Base-by-base conservation (phyloP, 2,888 invertebrate species). In the Auanema freiburgensis region DNA sequence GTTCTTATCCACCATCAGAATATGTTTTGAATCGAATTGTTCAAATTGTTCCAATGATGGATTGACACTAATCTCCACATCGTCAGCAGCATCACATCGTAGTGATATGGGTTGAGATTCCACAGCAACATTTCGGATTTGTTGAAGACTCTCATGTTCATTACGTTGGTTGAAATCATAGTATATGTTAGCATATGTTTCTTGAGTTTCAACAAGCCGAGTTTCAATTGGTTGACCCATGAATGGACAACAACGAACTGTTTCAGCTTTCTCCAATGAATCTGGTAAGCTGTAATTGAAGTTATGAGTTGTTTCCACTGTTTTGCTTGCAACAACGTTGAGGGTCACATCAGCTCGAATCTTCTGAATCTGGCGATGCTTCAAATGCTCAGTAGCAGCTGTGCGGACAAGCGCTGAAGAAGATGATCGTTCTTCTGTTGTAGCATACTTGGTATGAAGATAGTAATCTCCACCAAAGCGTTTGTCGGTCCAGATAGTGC, bases 81-180 rank as follows among this genome's bases (percentile, higher is more conserved):
- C 75, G n/a, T 76, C 80, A 8, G 74, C 72, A 23, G 79, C 79
- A 14, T 69, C 63, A n/a, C 73, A 71, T 0, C 62, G 57, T 50
- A 77, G 57, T 4, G 33, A 43, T 12, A 63, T 63, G 2, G 71
- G 71, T 24, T 68, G 65, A 1, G 51, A 65, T 25, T 33, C 46
- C 46, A 74, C 76, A 14, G 72, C 16, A 24, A 77, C 63, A 10
- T 61, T 54, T 16, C 54, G 49, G 1, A 51, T 66, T 5, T 57
- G 67, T 14, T 23, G 12, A 14, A 56, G 53, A 0, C 57, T 59
- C 46, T 71, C 74, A 16, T 57, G 54, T 16, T 69, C 67, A 46
- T 75, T 69, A 24, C 65, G 68, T n/a, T 55, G 64, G 25, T 67
- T 69, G 64, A 72, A 52, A 14, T 70, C 64, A 52, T 74, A 75